These are phyloP conservation scores for Tenthredo notha DNA, from an alignment of 2,888 invertebrate species.

Conservation along the genomic window DNA sequence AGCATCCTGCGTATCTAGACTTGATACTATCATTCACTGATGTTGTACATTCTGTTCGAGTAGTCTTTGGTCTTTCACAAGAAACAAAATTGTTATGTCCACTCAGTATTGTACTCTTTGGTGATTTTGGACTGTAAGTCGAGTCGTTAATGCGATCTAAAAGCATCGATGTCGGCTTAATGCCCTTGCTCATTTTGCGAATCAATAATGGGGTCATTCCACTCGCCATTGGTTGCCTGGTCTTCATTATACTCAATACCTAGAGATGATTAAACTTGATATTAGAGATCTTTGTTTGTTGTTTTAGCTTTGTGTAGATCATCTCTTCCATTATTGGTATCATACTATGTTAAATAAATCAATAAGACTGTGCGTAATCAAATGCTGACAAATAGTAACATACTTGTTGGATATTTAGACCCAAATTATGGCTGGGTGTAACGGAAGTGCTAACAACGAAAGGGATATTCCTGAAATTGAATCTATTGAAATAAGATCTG, in stretches of 20 bases:
- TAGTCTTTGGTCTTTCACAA: conserved; percentile 29
- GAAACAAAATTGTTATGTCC: conserved; percentile 27
- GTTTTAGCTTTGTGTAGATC: background rate
- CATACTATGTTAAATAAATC: background rate
- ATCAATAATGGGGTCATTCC: conserved; percentile 69
- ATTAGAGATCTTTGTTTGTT: background rate
- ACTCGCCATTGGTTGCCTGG: conserved; percentile 64
- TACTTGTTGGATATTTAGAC: conserved; percentile 84
- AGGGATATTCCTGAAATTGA: conserved; percentile 81
- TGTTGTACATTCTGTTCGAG: conserved; percentile 21
- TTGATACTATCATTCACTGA: conserved; percentile 22
- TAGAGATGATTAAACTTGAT: conserved; percentile 55
- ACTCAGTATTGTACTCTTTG: background rate
- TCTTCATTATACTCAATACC: conserved; percentile 74
- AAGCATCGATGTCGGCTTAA: conserved; percentile 66
- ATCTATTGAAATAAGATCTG: conserved; percentile 79
- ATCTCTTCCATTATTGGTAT: background rate
- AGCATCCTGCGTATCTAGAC: conserved; percentile 40
- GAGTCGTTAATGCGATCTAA: conserved; percentile 61
- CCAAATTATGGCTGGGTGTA: conserved; percentile 84
- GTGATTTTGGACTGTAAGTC: conserved; percentile 35
- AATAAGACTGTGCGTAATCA: background rate
- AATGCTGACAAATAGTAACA: conserved; percentile 40
- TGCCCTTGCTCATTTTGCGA: conserved; percentile 70
- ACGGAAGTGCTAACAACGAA: conserved; percentile 83